A percentile compares a stretch with the other conserved stretches of the same genome.
Conservation (phyloP, 1,140 invertebrate genomes). For the Pachypeltis micranthus region DNA sequence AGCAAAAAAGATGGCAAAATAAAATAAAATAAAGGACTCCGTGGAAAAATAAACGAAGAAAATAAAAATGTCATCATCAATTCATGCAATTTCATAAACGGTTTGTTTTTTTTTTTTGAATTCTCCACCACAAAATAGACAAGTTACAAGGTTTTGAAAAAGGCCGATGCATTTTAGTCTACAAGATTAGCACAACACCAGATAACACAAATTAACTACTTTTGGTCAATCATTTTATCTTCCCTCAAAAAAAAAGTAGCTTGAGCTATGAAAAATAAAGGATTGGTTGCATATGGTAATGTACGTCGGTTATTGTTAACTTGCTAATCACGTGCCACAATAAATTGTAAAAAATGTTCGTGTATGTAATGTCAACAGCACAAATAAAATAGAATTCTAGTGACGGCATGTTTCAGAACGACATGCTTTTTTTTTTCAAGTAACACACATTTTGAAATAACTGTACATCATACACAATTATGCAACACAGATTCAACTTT, state of each 20-base stretch:
- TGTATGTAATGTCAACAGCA: constrained; percentile 12
- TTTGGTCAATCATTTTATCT: constrained; percentile 8
- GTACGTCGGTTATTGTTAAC: constrained; percentile 16
- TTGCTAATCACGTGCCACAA: constrained; percentile 20
- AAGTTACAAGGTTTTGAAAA: constrained; percentile 10
- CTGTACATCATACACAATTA: constrained; percentile 24
- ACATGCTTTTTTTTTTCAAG: constrained; percentile 12
- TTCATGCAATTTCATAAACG: constrained; percentile 18
- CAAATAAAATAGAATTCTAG: background rate
- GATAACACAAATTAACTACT: constrained; percentile 19
- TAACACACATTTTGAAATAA: constrained; percentile 11
- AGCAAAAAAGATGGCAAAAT: background rate
- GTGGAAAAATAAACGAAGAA: background rate
- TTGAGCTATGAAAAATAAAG: constrained; percentile 12
- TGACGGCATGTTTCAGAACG: constrained; percentile 8
- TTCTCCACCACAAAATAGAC: constrained; percentile 18
- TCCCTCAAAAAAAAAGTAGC: constrained; percentile 3
- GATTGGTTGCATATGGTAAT: constrained; percentile 13
- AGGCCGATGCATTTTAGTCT: constrained; percentile 21
- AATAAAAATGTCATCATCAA: background rate
- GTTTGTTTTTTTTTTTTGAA: constrained; percentile 10
- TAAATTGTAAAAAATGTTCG: constrained; percentile 7
- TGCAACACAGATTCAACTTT: constrained; percentile 20
- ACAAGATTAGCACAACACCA: constrained; percentile 21
- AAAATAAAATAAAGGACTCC: constrained; percentile 4